phyloP scores from a whole-genome alignment of 1,140 invertebrate species.

The Drosophila melanica region DNA sequence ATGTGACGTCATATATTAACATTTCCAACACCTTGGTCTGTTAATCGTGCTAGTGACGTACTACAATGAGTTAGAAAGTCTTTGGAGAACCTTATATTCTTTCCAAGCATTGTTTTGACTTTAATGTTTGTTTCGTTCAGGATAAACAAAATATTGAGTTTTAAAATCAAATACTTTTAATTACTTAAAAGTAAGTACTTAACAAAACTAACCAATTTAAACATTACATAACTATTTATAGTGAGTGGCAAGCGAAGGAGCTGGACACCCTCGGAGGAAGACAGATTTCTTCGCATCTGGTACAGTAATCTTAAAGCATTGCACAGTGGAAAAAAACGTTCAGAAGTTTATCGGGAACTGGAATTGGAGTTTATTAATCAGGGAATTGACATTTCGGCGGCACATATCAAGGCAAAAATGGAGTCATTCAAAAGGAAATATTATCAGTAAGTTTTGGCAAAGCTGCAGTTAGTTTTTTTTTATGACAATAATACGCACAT shows the following conservation, averaged over 20 bases:
- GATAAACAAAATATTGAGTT: not conserved
- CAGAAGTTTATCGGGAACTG: constrained; percentile 5
- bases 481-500: not conserved
- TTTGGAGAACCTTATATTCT: not conserved
- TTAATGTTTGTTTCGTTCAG: not conserved
- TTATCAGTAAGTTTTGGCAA: constrained; percentile 2
- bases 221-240: not conserved
- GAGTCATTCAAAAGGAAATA: constrained; percentile 24
- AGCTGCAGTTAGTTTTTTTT: no score
- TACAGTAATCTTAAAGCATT: constrained; percentile 1
- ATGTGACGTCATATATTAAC: not conserved
- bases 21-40: no score
- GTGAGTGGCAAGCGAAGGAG: not conserved
- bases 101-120: constrained; percentile 4
- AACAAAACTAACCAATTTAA: not conserved
- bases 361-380: not conserved
- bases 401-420: constrained; percentile 34
- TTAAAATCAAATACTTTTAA: not conserved
- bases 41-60: not conserved
- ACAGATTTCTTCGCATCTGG: constrained; percentile 18
- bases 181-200: not conserved
- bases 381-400: not conserved
- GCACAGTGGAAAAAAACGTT: not conserved
- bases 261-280: constrained; percentile 17
- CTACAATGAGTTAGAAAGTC: not conserved